Evolutionary conservation across 2,113 vertebrate species (phyloP), one percentile per base, ranked within the genome.

Genomic region (Egretta garzetta): DNA sequence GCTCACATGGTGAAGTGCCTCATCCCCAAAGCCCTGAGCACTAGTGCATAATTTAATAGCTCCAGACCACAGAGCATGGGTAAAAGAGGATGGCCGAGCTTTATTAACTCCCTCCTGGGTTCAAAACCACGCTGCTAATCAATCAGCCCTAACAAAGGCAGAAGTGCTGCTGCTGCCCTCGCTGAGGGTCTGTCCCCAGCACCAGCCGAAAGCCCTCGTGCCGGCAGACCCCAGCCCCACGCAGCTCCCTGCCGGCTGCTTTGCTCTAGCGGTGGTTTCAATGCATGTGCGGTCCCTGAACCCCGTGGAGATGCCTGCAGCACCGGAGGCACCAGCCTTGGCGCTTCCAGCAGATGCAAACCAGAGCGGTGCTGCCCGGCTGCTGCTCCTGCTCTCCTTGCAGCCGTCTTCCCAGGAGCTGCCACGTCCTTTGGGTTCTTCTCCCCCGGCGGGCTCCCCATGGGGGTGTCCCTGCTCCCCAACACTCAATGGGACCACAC

Each of bases 11-110:
- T 87, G 30, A 71, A 80, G 67, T 0, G 39, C 30, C 52, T 67
- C 9, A 0, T 74, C 71, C 92, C 93, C 3, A 0, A 15, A 88
- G 64, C 73, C 81, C 77, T 1, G 10, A 56, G 70, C 55, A 3
- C 72, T 74, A 14, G 49, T 83, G 92, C 81, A 86, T 88, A 93
- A 94, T 52, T 92, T 47, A 97, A 39, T 4, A 96, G 92, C 77
- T 60, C 14, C 88, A 70, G 83, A 45, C 50, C 79, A 56, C 47
- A 35, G 52, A 28, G 70, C 68, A 32, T 0, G 4, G 73, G 32
- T 66, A 63, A 70, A 75, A 59, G 43, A 70, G 37, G 81, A 37
- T 35, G 37, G 55, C 73, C 14, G 10, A 73, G 81, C 39, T 63
- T 59, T 17, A 39, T 27, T 18, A 81, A 50, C 41, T 80, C 60